Percentiles rank a stretch among this genome's conserved stretches.
phyloP scores from a whole-genome alignment of 2,113 vertebrate genomes.

The Rhinogobius similis region DNA sequence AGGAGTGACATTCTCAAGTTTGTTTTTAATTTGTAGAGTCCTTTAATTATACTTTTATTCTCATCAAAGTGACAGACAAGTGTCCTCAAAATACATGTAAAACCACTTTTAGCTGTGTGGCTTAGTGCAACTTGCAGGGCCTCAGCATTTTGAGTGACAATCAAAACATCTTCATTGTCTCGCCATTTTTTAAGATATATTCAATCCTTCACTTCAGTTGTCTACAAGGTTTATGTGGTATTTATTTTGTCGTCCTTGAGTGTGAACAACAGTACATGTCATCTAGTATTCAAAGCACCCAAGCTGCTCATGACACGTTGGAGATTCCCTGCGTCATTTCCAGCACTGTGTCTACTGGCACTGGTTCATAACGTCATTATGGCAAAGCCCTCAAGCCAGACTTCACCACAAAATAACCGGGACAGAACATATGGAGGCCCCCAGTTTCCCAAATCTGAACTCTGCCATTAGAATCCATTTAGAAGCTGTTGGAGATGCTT shows the following conservation, averaged over 20 bases:
- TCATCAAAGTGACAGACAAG: background rate
- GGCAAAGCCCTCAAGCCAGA: constrained; percentile 58
- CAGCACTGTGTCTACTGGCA: constrained; percentile 32
- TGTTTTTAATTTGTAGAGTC: background rate
- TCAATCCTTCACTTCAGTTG: background rate
- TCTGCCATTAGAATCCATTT: background rate
- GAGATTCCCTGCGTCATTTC: constrained; percentile 46
- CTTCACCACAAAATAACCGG: constrained; percentile 48
- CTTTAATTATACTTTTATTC: background rate
- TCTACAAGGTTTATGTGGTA: background rate
- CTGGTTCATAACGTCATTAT: constrained; percentile 53
- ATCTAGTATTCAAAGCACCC: constrained; percentile 43
- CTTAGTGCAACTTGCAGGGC: background rate
- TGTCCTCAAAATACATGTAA: background rate
- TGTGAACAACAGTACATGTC: background rate
- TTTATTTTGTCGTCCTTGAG: background rate
- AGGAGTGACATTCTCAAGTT: background rate
- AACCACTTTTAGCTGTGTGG: background rate
- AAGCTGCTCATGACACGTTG: constrained; percentile 31
- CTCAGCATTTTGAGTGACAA: background rate
- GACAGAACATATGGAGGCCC: constrained; percentile 33
- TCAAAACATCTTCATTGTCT: background rate
- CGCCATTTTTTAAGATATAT: background rate
- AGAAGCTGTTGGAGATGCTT: background rate
- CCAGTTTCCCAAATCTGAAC: constrained; percentile 42